A percentile compares a stretch with the other conserved stretches of the same genome.
phyloP scores from a whole-genome alignment of 2,113 vertebrate species.

The Bagarius yarrelli region DNA sequence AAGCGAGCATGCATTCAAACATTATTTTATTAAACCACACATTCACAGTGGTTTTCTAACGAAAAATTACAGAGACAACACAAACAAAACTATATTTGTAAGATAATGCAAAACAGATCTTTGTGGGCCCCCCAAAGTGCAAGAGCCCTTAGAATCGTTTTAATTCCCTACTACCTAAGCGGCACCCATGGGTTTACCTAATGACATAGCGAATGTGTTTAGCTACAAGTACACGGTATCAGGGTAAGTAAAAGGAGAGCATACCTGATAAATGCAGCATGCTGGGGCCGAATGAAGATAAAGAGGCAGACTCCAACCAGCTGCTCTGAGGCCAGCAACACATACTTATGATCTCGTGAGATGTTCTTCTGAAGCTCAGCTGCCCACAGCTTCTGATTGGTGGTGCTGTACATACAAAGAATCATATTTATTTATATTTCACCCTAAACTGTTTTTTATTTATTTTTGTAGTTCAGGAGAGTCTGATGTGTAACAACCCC shows the following conservation, averaged over 20 bases:
- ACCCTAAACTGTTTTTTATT: background rate
- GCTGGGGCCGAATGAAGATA: slow-evolving; percentile 94
- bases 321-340: slow-evolving; percentile 95
- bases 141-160: too few species aligned
- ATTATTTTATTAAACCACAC: too few species aligned
- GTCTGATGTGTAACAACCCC: background rate
- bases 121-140: too few species aligned
- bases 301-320: slow-evolving; percentile 96
- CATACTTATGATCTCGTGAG: slow-evolving; percentile 93
- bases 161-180: too few species aligned
- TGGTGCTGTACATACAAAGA: slow-evolving; percentile 78
- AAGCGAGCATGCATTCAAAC: too few species aligned
- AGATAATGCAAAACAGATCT: too few species aligned
- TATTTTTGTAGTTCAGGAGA: background rate
- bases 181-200: background rate
- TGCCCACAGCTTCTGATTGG: slow-evolving; percentile 98
- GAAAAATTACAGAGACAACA: too few species aligned
- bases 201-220: background rate
- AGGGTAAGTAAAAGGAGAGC: slow-evolving; percentile 32
- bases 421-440: background rate
- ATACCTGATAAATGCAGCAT: slow-evolving; percentile 94
- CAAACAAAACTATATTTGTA: too few species aligned
- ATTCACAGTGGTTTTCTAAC: too few species aligned
- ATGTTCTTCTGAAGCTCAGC: slow-evolving; percentile 94
- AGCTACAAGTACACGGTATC: background rate